These are phyloP conservation scores for Muricea muricata DNA, from an alignment of 92 coral and sea anemone genomes.

Conservation along the genomic window DNA sequence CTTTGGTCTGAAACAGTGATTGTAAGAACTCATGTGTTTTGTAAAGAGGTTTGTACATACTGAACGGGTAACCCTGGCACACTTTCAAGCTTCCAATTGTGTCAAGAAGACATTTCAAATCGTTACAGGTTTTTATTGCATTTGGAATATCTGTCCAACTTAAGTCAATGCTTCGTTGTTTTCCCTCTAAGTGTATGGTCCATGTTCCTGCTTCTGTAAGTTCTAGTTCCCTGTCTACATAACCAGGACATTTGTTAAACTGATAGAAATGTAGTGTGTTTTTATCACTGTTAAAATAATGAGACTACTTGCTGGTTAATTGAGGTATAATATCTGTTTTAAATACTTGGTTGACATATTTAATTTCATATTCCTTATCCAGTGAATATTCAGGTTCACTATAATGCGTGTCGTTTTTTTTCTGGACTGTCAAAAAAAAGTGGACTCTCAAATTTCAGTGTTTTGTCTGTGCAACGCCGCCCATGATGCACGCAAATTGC, in stretches of 20 bases:
- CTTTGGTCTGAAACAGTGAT: conserved; percentile 41
- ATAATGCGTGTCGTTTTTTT: too few relatives aligned
- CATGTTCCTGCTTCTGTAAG: conserved; percentile 47
- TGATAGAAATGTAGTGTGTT: conserved; percentile 25
- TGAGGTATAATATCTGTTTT: background rate
- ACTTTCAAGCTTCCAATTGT: conserved; percentile 22
- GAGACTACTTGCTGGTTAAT: conserved; percentile 21
- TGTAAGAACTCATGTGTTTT: background rate
- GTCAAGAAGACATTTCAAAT: conserved; percentile 27
- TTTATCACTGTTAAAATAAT: conserved; percentile 12
- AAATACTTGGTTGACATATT: conserved; percentile 5
- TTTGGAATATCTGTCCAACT: conserved; percentile 45
- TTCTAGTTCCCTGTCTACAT: conserved; percentile 46
- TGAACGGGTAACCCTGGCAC: conserved; percentile 34
- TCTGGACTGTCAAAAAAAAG: too few relatives aligned
- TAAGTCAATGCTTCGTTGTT: background rate
- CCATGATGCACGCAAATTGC: too few relatives aligned
- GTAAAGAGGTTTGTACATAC: conserved; percentile 28
- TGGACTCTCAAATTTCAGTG: too few relatives aligned
- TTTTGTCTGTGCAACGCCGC: too few relatives aligned
- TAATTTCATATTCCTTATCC: conserved; percentile 7
- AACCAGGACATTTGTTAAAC: conserved; percentile 38
- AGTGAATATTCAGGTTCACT: background rate
- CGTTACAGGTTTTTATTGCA: conserved; percentile 1
- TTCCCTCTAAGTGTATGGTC: conserved; percentile 47